Evolutionary conservation across 2,888 invertebrate genomes (phyloP), one percentile per base, ranked within the genome.

Genomic region (Drosophila yooni): DNA sequence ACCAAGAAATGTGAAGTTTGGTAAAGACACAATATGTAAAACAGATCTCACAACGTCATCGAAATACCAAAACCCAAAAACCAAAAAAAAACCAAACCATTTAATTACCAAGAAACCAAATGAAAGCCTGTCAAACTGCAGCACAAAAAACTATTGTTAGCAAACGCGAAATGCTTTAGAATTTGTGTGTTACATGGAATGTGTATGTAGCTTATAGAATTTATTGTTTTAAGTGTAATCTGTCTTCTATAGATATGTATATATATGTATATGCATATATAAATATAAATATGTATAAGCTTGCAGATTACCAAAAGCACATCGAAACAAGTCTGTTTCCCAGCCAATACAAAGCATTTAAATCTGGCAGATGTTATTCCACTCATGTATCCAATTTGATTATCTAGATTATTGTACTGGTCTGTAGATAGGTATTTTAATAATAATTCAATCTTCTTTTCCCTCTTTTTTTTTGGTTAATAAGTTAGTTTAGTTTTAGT

Each of bases 1-100:
- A 92, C 92, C 70, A 94, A 96, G 25, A 98, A 98, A 91, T 98
- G 98, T 92, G 97, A 96, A 92, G 96, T 98, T 60, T 98, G 98
- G 98, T 98, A 95, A 94, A 81, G 40, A 27, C 5, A 18, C 6
- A 38, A 43, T n/a, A 27, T 3, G 34, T n/a, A 51, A 61, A 21
- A 63, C 25, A 68, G 81, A 88, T 83, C 83, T 88, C 86, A 85
- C 46, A 65, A 52, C 27, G 52, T 58, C 34, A 54, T 27, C 38
- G 18, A 73, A 69, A 65, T 43, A 29, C 52, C 57, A 66, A 29
- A 15, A 57, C 7, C 38, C 72, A 72, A 50, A 29, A 57, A 33
- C 2, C 2, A n/a, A 21, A 38, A 11, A 50, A 27, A 50, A 53
- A 50, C 25, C 21, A 62, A 69, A 51, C 36, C 10, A n/a, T n/a